phyloP scores from a whole-genome alignment of 1,140 invertebrate genomes.

The Augochlora pura region DNA sequence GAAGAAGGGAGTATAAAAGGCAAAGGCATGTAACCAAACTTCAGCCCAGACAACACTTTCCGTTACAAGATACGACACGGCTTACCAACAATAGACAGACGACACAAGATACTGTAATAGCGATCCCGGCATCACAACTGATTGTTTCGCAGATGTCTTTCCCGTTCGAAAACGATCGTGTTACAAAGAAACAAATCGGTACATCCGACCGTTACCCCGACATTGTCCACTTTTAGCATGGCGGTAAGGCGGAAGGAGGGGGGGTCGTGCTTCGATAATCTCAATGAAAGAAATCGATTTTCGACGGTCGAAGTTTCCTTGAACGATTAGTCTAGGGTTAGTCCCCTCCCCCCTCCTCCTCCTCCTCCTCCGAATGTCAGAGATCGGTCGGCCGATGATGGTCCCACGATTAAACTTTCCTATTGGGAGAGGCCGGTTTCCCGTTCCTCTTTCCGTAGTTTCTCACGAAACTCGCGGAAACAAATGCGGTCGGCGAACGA shows the following conservation, averaged over 20 bases:
- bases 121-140: not conserved
- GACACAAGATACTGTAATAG: not conserved
- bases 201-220: not conserved
- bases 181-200: not conserved
- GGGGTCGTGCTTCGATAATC: not conserved
- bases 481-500: conserved; percentile 30
- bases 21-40: no score
- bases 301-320: not conserved
- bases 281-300: not conserved
- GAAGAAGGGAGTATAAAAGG: no score
- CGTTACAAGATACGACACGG: no score
- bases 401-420: not conserved
- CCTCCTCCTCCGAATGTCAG: no score
- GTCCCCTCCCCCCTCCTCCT: no score
- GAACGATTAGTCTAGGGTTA: no score
- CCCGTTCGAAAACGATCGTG: not conserved
- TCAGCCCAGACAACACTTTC: no score
- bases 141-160: not conserved
- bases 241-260: no score
- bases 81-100: not conserved
- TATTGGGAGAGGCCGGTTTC: not conserved
- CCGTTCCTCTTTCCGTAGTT: not conserved
- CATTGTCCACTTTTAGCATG: not conserved
- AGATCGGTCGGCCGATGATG: no score
- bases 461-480: conserved; percentile 21